These are phyloP conservation scores for Tigriopus japonicus DNA, from an alignment of 1,140 invertebrate species.

Conservation along the genomic window DNA sequence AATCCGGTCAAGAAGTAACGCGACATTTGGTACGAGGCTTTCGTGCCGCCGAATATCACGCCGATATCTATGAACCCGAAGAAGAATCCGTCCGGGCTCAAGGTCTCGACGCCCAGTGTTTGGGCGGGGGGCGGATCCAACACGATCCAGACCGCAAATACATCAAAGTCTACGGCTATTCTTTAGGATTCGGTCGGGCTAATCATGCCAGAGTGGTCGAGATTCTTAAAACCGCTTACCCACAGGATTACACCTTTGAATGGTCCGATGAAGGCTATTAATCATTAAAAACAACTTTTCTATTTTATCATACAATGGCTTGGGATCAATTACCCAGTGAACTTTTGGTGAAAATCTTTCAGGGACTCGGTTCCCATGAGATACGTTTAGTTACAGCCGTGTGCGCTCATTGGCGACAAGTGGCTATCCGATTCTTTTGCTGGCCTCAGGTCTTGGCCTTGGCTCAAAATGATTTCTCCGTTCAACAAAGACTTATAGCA, in stretches of 20 bases:
- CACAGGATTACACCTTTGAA: slow-evolving; percentile 44
- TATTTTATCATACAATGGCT: too few relatives aligned
- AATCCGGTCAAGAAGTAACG: slow-evolving; percentile 19
- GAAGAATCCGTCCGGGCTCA: slow-evolving; percentile 26
- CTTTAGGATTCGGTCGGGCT: slow-evolving; percentile 63
- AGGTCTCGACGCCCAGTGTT: slow-evolving; percentile 44
- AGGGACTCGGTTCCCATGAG: too few relatives aligned
- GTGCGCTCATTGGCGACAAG: too few relatives aligned
- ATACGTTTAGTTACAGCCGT: too few relatives aligned
- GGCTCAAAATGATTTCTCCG: too few relatives aligned
- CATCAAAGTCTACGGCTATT: slow-evolving; percentile 69
- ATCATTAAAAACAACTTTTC: too few relatives aligned
- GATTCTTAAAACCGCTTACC: slow-evolving; percentile 49
- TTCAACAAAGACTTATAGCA: too few relatives aligned
- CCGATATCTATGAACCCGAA: slow-evolving; percentile 46
- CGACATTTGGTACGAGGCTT: slow-evolving; percentile 54
- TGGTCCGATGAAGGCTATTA: slow-evolving; percentile 67
- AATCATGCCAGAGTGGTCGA: slow-evolving; percentile 54
- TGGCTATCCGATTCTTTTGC: too few relatives aligned
- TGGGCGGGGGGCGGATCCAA: slow-evolving; percentile 64
- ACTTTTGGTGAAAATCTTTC: too few relatives aligned
- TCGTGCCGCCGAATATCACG: slow-evolving; percentile 44
- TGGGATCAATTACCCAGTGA: too few relatives aligned
- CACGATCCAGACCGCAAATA: slow-evolving; percentile 49
- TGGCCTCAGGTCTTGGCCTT: too few relatives aligned